Percentiles rank a stretch among this genome's conserved stretches.
These are phyloP conservation scores for Pantherophis guttatus DNA, from an alignment of 2,113 vertebrate species.

Conservation along the genomic window DNA sequence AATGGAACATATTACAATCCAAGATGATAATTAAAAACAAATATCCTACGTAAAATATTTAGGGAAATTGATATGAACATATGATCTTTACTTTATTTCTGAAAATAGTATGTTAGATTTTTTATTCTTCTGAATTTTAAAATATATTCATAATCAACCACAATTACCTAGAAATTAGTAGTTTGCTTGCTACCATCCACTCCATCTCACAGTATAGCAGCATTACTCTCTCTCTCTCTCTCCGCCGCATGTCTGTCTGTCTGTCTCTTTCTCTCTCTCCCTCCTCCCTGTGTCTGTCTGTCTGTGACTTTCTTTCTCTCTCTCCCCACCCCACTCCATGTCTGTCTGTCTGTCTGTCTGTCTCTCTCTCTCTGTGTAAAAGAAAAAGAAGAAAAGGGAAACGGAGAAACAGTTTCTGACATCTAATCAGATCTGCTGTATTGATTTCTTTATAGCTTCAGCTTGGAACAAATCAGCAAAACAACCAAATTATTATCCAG, in stretches of 20 bases:
- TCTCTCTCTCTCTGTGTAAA: not conserved
- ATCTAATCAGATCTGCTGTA: constrained; percentile 63
- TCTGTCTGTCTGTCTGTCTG: too few species aligned
- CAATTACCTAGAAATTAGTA: constrained; percentile 4
- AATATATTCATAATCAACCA: not conserved
- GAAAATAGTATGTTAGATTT: constrained; percentile 12
- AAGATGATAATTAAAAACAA: not conserved
- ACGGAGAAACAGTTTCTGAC: constrained; percentile 59
- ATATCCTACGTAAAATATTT: not conserved
- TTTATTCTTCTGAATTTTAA: constrained; percentile 31
- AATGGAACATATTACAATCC: not conserved
- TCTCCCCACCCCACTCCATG: too few species aligned
- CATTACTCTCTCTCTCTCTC: not conserved
- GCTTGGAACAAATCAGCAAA: constrained; percentile 53
- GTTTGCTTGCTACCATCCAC: constrained; percentile 22
- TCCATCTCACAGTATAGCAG: not conserved
- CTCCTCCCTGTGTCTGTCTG: too few species aligned
- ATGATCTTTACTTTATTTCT: constrained; percentile 17
- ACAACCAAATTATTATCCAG: constrained; percentile 33
- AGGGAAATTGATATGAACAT: not conserved
- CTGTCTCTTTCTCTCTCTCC: too few species aligned
- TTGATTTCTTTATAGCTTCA: constrained; percentile 57
- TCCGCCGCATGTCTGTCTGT: too few species aligned
- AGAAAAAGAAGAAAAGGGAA: constrained; percentile 44
- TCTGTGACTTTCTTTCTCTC: too few species aligned